Conservation (phyloP, 92 coral and sea anemone genomes). For the Diadumene lineata region DNA sequence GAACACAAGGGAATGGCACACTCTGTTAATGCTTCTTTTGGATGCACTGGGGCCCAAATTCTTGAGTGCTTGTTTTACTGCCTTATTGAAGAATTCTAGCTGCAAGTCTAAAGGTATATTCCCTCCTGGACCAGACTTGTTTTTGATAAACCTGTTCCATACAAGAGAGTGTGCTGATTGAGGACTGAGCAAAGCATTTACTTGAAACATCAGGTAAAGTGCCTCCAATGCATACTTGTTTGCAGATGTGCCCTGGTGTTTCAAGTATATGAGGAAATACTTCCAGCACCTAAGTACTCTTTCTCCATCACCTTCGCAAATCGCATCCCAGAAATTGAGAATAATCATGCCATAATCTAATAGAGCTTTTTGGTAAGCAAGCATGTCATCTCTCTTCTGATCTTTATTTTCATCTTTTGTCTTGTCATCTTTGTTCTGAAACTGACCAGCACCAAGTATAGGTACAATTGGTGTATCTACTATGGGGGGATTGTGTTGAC, state of each 20-base stretch:
- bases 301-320: constrained; percentile 65
- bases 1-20: constrained; percentile 62
- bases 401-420: no score
- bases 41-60: constrained; percentile 74
- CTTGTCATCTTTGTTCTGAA: no score
- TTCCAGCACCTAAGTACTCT: constrained; percentile 70
- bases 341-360: constrained; percentile 71
- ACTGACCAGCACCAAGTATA: no score
- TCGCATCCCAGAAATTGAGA: constrained; percentile 56
- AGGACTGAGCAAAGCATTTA: constrained; percentile 67
- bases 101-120: constrained; percentile 68
- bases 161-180: constrained; percentile 69
- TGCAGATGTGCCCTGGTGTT: constrained; percentile 55
- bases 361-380: constrained; percentile 64
- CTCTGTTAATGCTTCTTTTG: constrained; percentile 49
- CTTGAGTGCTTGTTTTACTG: constrained; percentile 67
- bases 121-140: constrained; percentile 63
- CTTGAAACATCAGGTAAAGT: constrained; percentile 72
- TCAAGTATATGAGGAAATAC: constrained; percentile 60
- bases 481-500: constrained; percentile 58
- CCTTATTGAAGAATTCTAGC: constrained; percentile 61
- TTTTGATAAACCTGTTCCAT: constrained; percentile 68
- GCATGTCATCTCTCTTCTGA: constrained; percentile 70
- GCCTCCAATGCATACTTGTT: constrained; percentile 69
- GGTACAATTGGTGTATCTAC: constrained; percentile 4